Evolutionary conservation across 2,797 vertebrate species (phyloP).

Genomic region (Simalia tracyae): DNA sequence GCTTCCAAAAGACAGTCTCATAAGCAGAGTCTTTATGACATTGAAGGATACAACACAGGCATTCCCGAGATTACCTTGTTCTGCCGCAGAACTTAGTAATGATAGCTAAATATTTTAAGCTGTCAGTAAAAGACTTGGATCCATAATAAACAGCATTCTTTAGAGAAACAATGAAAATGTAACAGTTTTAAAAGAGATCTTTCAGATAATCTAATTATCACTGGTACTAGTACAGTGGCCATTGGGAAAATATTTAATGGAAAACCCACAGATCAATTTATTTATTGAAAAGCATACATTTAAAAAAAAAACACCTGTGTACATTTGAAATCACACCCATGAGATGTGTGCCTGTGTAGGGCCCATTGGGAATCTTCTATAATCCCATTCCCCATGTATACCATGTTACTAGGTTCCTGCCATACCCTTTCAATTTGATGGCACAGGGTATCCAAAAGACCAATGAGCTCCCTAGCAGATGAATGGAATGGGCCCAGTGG

Average conservation of each 20-base stretch:
- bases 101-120: constrained; percentile 20
- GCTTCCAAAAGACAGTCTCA: constrained; percentile 53
- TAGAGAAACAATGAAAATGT: neutral
- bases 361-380: neutral
- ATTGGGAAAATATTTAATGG: neutral
- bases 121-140: constrained; percentile 20
- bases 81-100: constrained; percentile 40
- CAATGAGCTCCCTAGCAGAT: no score
- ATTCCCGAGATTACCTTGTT: constrained; percentile 50
- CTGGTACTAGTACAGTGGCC: neutral
- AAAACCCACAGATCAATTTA: neutral
- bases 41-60: constrained; percentile 51
- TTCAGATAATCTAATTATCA: neutral
- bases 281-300: neutral
- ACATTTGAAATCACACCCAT: neutral
- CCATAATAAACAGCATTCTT: constrained; percentile 14
- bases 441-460: neutral
- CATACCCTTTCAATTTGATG: neutral
- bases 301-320: neutral
- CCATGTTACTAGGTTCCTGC: neutral
- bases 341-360: neutral
- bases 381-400: neutral
- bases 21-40: constrained; percentile 51
- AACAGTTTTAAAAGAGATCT: neutral
- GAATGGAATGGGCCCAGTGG: no score